phyloP scores from a whole-genome alignment of 2,888 invertebrate genomes.

The Nemoura dubitans region DNA sequence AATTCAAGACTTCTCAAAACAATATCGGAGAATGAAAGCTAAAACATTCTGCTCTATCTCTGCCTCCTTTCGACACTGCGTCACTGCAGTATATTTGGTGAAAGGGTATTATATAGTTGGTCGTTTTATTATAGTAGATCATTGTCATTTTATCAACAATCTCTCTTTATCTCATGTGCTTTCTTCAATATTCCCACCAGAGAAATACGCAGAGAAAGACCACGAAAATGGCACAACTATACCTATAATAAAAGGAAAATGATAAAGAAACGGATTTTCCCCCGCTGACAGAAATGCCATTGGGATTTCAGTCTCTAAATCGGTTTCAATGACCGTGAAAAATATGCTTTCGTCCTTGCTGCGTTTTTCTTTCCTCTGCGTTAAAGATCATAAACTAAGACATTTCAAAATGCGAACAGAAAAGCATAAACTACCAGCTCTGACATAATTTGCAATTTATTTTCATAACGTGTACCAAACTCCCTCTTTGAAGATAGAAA shows the following conservation, averaged over 20 bases:
- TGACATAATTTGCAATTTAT: constrained; percentile 12
- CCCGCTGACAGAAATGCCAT: background rate
- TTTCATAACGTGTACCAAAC: background rate
- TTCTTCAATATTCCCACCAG: background rate
- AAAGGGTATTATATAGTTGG: background rate
- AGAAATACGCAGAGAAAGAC: background rate
- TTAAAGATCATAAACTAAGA: background rate
- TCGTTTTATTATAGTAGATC: background rate
- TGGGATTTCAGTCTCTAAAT: background rate
- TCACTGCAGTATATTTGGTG: background rate
- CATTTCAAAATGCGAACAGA: background rate
- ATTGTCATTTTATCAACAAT: background rate
- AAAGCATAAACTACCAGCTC: background rate
- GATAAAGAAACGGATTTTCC: background rate
- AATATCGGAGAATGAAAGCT: background rate
- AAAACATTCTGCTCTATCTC: background rate
- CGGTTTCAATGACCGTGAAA: background rate
- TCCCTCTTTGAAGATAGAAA: background rate
- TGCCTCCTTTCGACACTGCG: background rate
- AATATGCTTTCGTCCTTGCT: background rate
- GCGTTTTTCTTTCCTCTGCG: background rate
- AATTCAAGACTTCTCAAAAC: too few relatives aligned
- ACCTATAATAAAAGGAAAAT: too few relatives aligned
- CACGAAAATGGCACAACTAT: background rate
- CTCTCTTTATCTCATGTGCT: background rate